phyloP scores from a whole-genome alignment of 2,888 invertebrate genomes.

The Spialia ferax region DNA sequence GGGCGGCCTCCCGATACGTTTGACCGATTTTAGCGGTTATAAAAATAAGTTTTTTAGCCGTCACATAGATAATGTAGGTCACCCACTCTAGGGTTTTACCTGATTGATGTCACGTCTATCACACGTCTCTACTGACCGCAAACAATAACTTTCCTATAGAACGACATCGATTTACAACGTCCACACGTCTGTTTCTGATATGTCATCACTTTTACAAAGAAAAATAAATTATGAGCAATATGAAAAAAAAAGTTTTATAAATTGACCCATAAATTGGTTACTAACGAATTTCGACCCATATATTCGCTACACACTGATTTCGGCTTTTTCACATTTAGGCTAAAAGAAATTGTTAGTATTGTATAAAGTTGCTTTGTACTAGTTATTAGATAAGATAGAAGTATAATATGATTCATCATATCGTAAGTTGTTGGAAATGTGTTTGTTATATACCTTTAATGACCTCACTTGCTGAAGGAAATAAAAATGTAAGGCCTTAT shows the following conservation, averaged over 20 bases:
- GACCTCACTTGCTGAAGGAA: no score
- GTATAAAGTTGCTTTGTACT: neutral
- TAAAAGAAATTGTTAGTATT: neutral
- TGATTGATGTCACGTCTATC: conserved; percentile 13
- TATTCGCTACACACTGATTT: no score
- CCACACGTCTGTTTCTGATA: conserved; percentile 11
- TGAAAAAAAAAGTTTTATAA: neutral
- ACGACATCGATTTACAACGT: conserved; percentile 22
- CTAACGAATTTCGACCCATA: no score
- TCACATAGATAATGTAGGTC: conserved; percentile 47
- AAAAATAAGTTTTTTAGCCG: conserved; percentile 49
- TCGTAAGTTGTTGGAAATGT: no score
- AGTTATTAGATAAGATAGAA: no score
- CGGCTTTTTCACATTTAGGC: neutral
- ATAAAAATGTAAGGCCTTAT: no score
- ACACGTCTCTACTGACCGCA: neutral
- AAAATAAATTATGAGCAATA: neutral
- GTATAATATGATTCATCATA: no score
- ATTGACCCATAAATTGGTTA: no score
- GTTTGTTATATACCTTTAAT: no score
- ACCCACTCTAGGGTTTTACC: conserved; percentile 7
- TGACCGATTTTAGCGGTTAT: conserved; percentile 47
- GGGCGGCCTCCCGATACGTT: conserved; percentile 34
- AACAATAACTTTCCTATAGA: conserved; percentile 16
- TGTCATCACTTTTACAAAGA: conserved; percentile 17